Percentiles rank a stretch among this genome's conserved stretches.
Conservation (phyloP, 2,888 invertebrate genomes). For the Stenichneumon culpator region DNA sequence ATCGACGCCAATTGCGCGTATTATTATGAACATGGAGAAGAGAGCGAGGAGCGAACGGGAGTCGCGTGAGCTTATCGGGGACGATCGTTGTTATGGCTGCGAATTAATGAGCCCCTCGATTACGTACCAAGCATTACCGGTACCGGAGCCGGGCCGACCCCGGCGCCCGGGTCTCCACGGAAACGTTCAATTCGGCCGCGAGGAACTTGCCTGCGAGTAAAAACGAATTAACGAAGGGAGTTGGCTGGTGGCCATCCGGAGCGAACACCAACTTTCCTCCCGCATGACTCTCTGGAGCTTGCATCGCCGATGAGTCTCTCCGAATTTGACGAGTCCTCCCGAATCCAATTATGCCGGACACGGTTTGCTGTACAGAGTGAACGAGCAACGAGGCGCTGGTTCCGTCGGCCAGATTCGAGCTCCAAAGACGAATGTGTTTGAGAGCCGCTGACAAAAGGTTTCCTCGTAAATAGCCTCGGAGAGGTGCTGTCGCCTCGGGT, state of each 20-base stretch:
- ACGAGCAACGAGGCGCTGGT: not conserved
- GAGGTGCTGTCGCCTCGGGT: conserved; percentile 46
- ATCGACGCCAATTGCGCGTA: not conserved
- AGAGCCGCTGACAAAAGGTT: conserved; percentile 48
- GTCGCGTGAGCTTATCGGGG: not conserved
- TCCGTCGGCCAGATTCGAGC: not conserved
- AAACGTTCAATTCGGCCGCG: not conserved
- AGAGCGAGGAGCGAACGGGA: not conserved
- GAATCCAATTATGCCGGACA: not conserved
- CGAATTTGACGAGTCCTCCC: too few relatives aligned
- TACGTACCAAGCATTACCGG: conserved; percentile 8
- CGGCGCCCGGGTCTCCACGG: not conserved
- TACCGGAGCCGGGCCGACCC: not conserved
- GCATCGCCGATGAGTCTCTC: too few relatives aligned
- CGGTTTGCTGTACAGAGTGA: not conserved
- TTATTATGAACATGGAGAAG: not conserved
- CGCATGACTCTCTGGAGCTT: too few relatives aligned
- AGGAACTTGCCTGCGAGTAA: too few relatives aligned
- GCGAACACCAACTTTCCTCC: too few relatives aligned
- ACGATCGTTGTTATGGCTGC: not conserved
- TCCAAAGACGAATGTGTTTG: not conserved
- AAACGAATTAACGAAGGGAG: too few relatives aligned
- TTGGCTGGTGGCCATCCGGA: too few relatives aligned
- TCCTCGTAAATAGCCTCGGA: conserved; percentile 46
- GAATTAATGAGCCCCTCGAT: conserved; percentile 19